These are phyloP conservation scores for Glossosoma conforme DNA, from an alignment of 1,140 invertebrate species.

Conservation along the genomic window DNA sequence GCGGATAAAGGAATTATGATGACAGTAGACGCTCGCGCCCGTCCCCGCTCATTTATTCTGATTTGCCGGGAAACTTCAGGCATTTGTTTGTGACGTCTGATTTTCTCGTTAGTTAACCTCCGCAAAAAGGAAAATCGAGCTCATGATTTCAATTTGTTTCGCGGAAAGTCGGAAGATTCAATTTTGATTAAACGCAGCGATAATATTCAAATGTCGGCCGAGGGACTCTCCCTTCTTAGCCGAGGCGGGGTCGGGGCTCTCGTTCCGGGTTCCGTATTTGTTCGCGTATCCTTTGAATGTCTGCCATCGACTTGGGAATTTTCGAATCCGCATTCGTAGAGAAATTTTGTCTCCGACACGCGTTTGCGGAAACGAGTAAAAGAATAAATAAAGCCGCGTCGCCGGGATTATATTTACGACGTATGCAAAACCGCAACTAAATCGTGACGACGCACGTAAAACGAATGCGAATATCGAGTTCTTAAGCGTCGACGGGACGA, in stretches of 20 bases:
- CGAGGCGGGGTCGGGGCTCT: not conserved
- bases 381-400: conserved; percentile 13
- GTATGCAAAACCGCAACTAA: conserved; percentile 13
- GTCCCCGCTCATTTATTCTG: conserved; percentile 17
- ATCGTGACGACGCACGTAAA: conserved; percentile 7
- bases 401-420: conserved; percentile 20
- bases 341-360: conserved; percentile 5
- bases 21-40: conserved; percentile 3
- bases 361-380: conserved; percentile 8
- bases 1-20: conserved; percentile 17
- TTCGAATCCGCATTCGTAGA: conserved; percentile 13
- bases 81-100: conserved; percentile 25
- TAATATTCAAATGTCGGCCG: no score
- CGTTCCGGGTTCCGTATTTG: not conserved
- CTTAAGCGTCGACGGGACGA: no score
- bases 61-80: conserved; percentile 6
- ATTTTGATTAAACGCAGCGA: not conserved
- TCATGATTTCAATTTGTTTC: not conserved
- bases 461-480: no score
- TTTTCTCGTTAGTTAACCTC: conserved; percentile 22
- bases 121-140: conserved; percentile 3
- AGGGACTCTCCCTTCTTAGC: no score
- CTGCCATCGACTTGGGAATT: conserved; percentile 12
- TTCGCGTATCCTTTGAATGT: conserved; percentile 8
- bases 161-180: not conserved